Evolutionary conservation across 2,797 vertebrate genomes (phyloP).

Genomic region (Muscicapa striata): DNA sequence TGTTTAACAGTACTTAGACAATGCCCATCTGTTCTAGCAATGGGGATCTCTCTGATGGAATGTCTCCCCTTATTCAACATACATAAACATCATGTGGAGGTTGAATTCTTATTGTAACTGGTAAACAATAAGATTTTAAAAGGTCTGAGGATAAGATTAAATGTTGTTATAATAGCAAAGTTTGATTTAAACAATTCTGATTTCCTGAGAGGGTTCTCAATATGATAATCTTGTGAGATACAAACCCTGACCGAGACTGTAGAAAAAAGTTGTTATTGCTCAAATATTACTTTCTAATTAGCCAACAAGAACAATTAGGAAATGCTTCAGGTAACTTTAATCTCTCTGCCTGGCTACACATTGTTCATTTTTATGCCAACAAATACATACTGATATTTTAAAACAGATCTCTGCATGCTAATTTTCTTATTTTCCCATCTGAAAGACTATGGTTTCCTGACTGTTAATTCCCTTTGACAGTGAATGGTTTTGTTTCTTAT

Average conservation of each 20-base stretch:
- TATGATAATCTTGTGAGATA: conserved; percentile 3
- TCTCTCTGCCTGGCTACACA: conserved; percentile 57
- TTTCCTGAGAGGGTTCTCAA: neutral
- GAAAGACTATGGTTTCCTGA: conserved; percentile 60
- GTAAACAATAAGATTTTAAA: conserved; percentile 19
- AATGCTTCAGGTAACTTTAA: conserved; percentile 65
- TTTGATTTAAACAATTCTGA: conserved; percentile 33
- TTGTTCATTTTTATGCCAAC: conserved; percentile 64
- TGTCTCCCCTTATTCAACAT: neutral
- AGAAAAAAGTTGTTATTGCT: conserved; percentile 26
- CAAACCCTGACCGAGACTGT: neutral
- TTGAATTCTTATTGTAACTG: neutral
- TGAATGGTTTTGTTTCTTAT: conserved; percentile 70
- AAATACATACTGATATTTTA: conserved; percentile 48
- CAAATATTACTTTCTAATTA: conserved; percentile 63
- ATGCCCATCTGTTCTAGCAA: conserved; percentile 63
- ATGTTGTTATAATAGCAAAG: neutral
- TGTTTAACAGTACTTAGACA: conserved; percentile 22
- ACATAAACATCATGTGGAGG: conserved; percentile 18
- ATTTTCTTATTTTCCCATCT: conserved; percentile 59
- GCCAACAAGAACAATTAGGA: conserved; percentile 66
- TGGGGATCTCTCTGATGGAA: conserved; percentile 26
- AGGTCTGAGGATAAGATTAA: conserved; percentile 19
- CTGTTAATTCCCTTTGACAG: conserved; percentile 73
- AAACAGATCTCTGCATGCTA: conserved; percentile 68